Evolutionary conservation across 2,113 vertebrate genomes (phyloP).

Genomic region (Isichthys henryi): DNA sequence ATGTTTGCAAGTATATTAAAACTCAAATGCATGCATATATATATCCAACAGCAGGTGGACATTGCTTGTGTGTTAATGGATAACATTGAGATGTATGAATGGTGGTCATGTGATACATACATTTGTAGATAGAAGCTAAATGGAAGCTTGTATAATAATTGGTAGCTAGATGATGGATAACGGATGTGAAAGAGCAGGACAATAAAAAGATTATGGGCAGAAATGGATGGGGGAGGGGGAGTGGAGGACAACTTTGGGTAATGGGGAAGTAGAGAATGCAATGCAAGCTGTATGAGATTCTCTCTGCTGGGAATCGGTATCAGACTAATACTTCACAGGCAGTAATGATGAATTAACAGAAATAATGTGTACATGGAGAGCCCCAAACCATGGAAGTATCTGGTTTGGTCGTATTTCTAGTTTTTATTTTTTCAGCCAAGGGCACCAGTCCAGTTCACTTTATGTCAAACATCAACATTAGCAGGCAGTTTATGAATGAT

Average conservation of each 20-base stretch:
- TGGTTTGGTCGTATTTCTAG: not conserved
- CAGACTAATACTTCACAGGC: not conserved
- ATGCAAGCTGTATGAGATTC: not conserved
- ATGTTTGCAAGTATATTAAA: not conserved
- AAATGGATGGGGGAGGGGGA: not conserved
- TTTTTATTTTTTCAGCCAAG: not conserved
- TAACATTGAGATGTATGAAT: not conserved
- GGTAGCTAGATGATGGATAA: not conserved
- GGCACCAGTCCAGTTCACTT: not conserved
- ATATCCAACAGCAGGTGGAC: not conserved
- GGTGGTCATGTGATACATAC: not conserved
- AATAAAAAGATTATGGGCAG: not conserved
- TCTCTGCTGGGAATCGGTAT: not conserved
- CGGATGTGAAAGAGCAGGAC: not conserved
- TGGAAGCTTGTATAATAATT: not conserved
- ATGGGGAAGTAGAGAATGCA: not conserved
- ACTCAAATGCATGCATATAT: not conserved
- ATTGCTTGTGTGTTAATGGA: not conserved
- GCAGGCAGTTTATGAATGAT: slow-evolving; percentile 25
- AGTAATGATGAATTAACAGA: not conserved
- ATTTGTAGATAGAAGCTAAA: not conserved
- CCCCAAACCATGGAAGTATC: not conserved
- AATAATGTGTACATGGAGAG: not conserved
- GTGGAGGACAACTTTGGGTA: not conserved
- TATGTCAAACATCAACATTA: slow-evolving; percentile 34